These are phyloP conservation scores for Pluvianellus socialis DNA, from an alignment of 2,113 vertebrate species.

Conservation along the genomic window DNA sequence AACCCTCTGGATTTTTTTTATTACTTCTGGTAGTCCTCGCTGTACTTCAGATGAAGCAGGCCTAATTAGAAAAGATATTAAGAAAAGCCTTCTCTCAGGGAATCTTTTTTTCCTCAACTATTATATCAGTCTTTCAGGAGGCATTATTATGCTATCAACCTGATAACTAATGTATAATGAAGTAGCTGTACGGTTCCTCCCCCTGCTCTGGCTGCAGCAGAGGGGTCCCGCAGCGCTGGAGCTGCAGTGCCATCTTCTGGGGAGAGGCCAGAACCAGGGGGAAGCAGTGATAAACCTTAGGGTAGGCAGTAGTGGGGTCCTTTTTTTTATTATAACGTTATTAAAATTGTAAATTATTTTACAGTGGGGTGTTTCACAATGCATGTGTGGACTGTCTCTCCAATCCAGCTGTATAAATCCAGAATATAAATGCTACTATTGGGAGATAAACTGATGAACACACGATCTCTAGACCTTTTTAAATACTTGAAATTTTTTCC, in stretches of 20 bases:
- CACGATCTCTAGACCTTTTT: not conserved
- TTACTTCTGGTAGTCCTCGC: not conserved
- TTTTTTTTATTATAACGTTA: accelerated
- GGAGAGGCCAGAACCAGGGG: not conserved
- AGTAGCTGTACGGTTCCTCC: not conserved
- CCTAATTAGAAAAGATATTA: not conserved
- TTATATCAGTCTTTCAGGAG: not conserved
- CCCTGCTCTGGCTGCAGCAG: not conserved
- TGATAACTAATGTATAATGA: slow-evolving; percentile 8
- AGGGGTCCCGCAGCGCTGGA: not conserved
- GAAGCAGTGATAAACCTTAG: too few species aligned
- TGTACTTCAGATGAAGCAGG: not conserved
- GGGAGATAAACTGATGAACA: not conserved
- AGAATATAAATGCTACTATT: not conserved
- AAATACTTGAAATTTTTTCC: not conserved
- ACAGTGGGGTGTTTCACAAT: accelerated
- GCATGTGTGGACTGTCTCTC: accelerated
- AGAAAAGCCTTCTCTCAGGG: not conserved
- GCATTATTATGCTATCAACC: not conserved
- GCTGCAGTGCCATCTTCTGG: slow-evolving; percentile 68
- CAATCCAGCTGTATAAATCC: too few species aligned
- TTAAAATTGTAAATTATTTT: not conserved
- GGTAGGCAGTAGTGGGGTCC: accelerated
- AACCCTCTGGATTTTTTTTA: not conserved
- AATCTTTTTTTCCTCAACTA: not conserved